Base-by-base conservation (phyloP, 2,113 vertebrate genomes). In the Electrona antarctica region DNA sequence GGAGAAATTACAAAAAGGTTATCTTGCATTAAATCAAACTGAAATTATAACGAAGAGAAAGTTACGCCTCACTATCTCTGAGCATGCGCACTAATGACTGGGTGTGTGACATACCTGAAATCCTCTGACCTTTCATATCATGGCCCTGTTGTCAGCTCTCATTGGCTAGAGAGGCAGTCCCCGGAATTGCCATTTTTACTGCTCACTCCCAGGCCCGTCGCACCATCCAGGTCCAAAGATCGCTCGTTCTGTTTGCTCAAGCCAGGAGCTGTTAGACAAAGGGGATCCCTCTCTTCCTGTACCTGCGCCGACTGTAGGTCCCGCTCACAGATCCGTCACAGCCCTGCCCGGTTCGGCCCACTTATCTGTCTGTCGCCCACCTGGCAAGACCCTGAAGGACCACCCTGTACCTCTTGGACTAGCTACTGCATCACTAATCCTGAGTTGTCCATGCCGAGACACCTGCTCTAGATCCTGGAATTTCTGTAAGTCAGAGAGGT, bases 181-280 rank as follows among this genome's bases (percentile, higher is more conserved):
- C 59, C 68, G 80, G 73, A 51, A 48, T 75, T 76, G 74, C 57
- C 69, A 64, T 80, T 88, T 87, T 90, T 21, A 89, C 65, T 63
- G 78, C 79, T 69, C 64, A 60, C 74, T 77, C 61, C 21, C 69
- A 59, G 9, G 56, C 59, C 29, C 8, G 28, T 46, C 75, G 78
- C 78, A 67, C 73, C 60, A 3, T 79, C 72, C 69, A 79, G 77
- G 89, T 92, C 86, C 90, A 92, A 92, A 92, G 90, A 83, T 87
- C 88, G 8, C 65, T 78, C 33, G 46, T 54, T n/a, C 21, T 86
- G 77, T 87, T 89, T 88, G 79, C 67, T 88, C 70, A 79, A 76
- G 71, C 67, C 15, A 62, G 62, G 71, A 62, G 60, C 76, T 46
- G 64, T 67, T 57, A 54, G 55, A 48, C 46, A 7, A 14, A 7